Base-by-base conservation (phyloP, 2,797 vertebrate genomes). In the Spinibarbus caldwelli region DNA sequence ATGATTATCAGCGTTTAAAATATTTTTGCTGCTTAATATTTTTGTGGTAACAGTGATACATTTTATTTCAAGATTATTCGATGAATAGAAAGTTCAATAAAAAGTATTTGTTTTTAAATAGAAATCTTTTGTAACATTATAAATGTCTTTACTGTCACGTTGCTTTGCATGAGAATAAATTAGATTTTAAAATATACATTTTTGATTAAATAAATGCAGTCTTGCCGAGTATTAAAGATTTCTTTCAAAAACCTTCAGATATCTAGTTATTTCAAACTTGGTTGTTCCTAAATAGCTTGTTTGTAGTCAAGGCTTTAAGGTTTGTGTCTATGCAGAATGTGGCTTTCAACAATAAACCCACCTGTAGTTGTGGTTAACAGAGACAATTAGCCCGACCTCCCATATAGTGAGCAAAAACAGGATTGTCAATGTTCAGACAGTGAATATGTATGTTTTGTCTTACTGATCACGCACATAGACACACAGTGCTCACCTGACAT, bases 391-490 rank as follows among this genome's bases (percentile, higher is more conserved):
- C 71, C 41, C 1, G 5, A 29, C 62, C 14, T 49, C 45, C 45
- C n/a, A 41, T 68, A 52, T 21, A 41, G 45, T 29, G 49, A 26
- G 34, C n/a, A 82, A 8, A 82, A 12, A 38, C 66, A 41, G 66
- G 12, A 12, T 2, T 47, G 21, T 29, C 2, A 6, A 15, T 49
- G 68, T 75, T 68, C 76, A 87, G 86, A 86, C 70, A 36, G 64
- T 21, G 47, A 73, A 15, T 41, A 21, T 67, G 79, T 17, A 38
- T 73, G 80, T 86, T 83, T 83, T 54, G 85, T 78, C 73, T 72
- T 78, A 5, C 26, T 52, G 54, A 29, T 83, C 73, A 62, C 38
- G 8, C 43, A 72, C 43, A 29, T 41, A 66, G 45, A 73, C 15
- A 17, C 49, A 38, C n/a, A 2, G 47, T 19, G 47, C 45, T 45